Evolutionary conservation across 2,888 invertebrate genomes (phyloP), one percentile per base, ranked within the genome.

Genomic region (Ametastegia equiseti): DNA sequence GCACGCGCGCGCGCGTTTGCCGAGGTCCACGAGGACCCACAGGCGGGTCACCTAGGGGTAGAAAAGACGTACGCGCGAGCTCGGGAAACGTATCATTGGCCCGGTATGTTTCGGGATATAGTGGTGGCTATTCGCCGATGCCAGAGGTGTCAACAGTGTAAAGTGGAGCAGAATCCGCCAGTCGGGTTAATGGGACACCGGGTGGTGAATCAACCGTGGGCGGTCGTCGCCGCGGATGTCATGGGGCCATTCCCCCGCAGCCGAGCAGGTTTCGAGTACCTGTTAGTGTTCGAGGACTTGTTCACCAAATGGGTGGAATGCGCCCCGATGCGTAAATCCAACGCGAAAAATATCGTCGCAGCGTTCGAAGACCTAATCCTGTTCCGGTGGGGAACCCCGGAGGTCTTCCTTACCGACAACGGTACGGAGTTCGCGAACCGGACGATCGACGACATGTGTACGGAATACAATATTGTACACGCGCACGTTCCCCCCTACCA

Each of bases 161-260:
- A 13, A 33, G 23, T 65, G 45, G 1, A 84, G 85, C 57, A 0
- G 13, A 27, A 36, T 60, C 0, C 83, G 54, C 81, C 81, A 2
- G 30, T 78, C 42, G 71, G 71, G 19, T 1, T 71, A 0, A 71
- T 71, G 71, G 71, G 71, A 19, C 33, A 36, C n/a, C 71, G 71
- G 4, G 15, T 45, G 1, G 42, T 75, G 6, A 54, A 80, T 3
- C 30, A 71, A 33, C 84, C 85, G 1, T 86, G 85, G 84, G 57
- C 75, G 0, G 73, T 83, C 1, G 71, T 86, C 0, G 85, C 84
- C 0, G 81, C 83, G 0, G 85, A 86, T 50, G 81, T 84, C 1
- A 82, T 84, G 69, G 85, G 85, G 1, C 87, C 86, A 0, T 80
- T 86, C 0, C 86, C 87, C 2, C 78, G 65, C 0, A 82, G 82